Percentiles rank a stretch among this genome's conserved stretches.
Conservation (phyloP, 1,140 invertebrate genomes). For the Bombyx mandarina region DNA sequence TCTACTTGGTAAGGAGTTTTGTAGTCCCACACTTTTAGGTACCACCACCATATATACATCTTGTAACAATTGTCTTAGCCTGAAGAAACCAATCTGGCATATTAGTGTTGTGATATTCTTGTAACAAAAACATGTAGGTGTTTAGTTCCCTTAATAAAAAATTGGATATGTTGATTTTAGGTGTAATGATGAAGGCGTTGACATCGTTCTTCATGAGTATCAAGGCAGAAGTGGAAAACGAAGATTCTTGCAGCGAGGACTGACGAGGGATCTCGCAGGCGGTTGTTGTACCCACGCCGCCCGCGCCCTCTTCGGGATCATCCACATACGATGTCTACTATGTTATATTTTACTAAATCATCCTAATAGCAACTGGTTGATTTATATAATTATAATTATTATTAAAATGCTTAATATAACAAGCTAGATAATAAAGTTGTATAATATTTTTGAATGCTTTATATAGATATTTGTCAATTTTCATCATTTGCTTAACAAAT, state of each 20-base stretch:
- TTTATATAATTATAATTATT: conserved; percentile 29
- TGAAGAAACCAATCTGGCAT: too few relatives aligned
- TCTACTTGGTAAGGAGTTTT: too few relatives aligned
- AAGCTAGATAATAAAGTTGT: conserved; percentile 40
- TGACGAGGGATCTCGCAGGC: conserved; percentile 32
- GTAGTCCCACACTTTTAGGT: too few relatives aligned
- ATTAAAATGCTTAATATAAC: conserved; percentile 35
- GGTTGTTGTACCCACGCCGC: conserved; percentile 13
- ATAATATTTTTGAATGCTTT: conserved; percentile 44
- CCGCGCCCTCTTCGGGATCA: conserved; percentile 8
- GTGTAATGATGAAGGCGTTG: conserved; percentile 72
- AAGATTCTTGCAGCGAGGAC: conserved; percentile 61
- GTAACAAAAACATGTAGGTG: too few relatives aligned
- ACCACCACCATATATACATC: too few relatives aligned
- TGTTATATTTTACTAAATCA: conserved; percentile 50
- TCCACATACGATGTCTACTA: conserved; percentile 32
- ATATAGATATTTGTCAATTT: conserved; percentile 37
- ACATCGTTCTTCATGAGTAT: conserved; percentile 73
- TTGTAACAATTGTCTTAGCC: too few relatives aligned
- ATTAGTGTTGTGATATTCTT: too few relatives aligned
- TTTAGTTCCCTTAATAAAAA: too few relatives aligned
- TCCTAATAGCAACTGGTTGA: conserved; percentile 19
- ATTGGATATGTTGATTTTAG: conserved; percentile 17
- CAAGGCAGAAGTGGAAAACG: conserved; percentile 54
- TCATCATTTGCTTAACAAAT: conserved; percentile 18